Evolutionary conservation across 2,797 vertebrate species (phyloP), one percentile per base, ranked within the genome.

Genomic region (Cygnus olor): DNA sequence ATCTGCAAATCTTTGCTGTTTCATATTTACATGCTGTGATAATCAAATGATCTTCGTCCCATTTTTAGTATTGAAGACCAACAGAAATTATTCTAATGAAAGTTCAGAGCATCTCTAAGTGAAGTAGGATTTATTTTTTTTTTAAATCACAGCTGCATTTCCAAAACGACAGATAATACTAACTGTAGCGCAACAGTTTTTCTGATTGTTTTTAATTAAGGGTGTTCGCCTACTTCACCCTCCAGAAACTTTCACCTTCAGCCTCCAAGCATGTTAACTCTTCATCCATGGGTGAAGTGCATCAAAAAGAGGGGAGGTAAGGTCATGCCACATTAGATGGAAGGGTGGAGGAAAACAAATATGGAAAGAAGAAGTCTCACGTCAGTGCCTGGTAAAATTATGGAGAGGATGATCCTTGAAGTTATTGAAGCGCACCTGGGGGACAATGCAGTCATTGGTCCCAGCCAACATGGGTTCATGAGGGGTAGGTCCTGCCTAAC

Each of bases 211-310:
- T 64, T 64, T 64, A 38, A 36, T 19, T 61, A 14, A 28, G 4
- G 11, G 6, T 7, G 8, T 71, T 78, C 69, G 36, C 14, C 34
- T 81, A 8, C 6, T 60, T 87, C n/a, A 68, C 36, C 30, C 78
- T 44, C 42, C 40, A 72, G 38, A 28, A 85, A 14, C 2, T 24
- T 83, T 36, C 19, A 20, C 8, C 2, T 68, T 42, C 21, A 30
- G 13, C 10, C 14, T 45, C 20, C 20, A 76, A 49, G 17, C 9
- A 4, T 8, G 6, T 0, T 0, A 53, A 47, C 38, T 13, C 49
- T 36, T 11, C 27, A 38, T 9, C 54, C 34, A 34, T 7, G 14
- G n/a, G 18, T 45, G 32, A 64, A 22, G 12, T 15, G 32, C 34
- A 64, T 6, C 10, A 47, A 51, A 64, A 28, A 42, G 10, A 42